These are phyloP conservation scores for Caretta caretta DNA, from an alignment of 2,113 vertebrate species.

Conservation along the genomic window DNA sequence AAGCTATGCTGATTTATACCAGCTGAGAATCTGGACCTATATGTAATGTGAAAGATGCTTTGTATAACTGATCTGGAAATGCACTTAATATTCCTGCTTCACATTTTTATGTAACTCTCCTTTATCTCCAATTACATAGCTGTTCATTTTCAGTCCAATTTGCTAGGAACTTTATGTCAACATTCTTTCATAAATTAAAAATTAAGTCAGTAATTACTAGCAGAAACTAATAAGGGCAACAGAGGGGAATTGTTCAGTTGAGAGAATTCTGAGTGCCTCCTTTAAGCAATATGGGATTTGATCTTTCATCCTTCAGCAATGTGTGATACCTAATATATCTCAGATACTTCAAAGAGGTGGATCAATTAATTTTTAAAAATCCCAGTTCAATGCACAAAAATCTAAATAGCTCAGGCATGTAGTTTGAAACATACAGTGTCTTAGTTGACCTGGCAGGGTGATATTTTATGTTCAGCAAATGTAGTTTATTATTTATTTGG, in stretches of 20 bases:
- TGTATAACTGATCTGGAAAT: neutral
- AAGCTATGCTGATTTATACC: neutral
- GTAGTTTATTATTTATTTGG: neutral
- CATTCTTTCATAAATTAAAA: conserved; percentile 3
- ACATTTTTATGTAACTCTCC: neutral
- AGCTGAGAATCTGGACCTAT: neutral
- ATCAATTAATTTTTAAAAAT: neutral
- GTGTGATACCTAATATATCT: neutral
- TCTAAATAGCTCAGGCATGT: neutral
- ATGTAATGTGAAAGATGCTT: neutral
- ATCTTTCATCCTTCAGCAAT: neutral
- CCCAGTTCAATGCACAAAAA: neutral
- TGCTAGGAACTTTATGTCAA: neutral
- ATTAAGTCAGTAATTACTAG: neutral
- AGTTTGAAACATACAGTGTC: neutral
- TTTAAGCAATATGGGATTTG: neutral
- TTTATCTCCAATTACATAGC: neutral
- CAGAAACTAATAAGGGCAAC: neutral
- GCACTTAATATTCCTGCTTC: neutral
- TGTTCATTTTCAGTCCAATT: neutral
- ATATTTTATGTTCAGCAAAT: neutral
- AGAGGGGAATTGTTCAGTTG: neutral
- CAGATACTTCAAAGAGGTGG: neutral
- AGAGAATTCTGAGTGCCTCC: neutral
- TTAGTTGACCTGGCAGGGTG: neutral